A percentile compares a stretch with the other conserved stretches of the same genome.
phyloP scores from a whole-genome alignment of 2,797 vertebrate species.

The Ctenochaetus hawaiiensis region DNA sequence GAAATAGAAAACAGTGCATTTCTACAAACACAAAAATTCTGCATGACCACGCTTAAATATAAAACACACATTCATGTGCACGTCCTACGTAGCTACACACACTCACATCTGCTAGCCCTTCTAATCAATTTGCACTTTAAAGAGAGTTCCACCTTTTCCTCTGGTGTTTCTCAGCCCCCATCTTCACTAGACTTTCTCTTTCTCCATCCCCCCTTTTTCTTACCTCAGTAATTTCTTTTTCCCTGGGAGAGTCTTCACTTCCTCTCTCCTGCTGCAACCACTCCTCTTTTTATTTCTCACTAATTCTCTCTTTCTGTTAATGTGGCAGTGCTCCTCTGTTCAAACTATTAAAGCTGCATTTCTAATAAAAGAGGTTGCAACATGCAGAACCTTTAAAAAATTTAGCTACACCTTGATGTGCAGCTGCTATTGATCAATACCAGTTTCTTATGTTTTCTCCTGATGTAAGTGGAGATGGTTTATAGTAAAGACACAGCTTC shows the following conservation, averaged over 20 bases:
- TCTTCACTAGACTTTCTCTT: not conserved
- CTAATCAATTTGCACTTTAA: constrained; percentile 69
- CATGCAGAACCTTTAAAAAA: not conserved
- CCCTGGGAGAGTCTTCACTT: not conserved
- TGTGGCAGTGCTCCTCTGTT: not conserved
- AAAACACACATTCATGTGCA: not conserved
- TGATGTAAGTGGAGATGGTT: not conserved
- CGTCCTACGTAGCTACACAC: constrained; percentile 10
- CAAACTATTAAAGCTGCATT: constrained; percentile 15
- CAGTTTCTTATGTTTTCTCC: not conserved
- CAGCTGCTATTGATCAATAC: not conserved
- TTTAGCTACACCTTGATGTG: not conserved
- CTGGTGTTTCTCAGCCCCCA: constrained; percentile 1
- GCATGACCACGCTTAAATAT: not conserved
- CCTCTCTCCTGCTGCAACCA: not conserved
- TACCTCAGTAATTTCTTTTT: not conserved
- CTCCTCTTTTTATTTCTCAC: not conserved
- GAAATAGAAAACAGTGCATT: not conserved
- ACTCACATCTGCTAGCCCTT: constrained; percentile 10
- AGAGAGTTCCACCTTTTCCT: constrained; percentile 43
- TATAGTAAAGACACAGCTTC: not conserved
- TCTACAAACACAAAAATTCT: not conserved
- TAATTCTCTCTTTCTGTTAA: constrained; percentile 3
- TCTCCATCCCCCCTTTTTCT: not conserved
- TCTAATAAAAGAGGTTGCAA: not conserved